phyloP scores from a whole-genome alignment of 1,140 invertebrate species.

The Leptopilina clavipes region DNA sequence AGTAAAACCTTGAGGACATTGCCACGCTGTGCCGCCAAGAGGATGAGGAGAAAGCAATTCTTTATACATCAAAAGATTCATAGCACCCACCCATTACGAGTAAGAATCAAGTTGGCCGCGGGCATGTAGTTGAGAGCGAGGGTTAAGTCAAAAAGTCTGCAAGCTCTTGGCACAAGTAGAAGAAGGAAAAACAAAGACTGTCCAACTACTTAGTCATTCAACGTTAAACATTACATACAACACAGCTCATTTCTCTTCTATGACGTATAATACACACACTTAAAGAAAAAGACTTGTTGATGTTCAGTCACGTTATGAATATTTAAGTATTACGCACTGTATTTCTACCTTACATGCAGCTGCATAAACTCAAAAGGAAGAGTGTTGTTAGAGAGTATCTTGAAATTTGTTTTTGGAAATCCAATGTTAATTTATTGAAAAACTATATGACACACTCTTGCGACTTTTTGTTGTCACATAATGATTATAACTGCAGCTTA shows the following conservation, averaged over 20 bases:
- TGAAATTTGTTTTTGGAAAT: no score
- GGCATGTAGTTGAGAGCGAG: not conserved
- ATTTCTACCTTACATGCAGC: not conserved
- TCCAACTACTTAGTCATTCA: not conserved
- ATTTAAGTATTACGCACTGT: constrained; percentile 13
- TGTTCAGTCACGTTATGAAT: constrained; percentile 18
- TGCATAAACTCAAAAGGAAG: no score
- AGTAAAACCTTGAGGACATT: not conserved
- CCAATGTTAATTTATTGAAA: no score
- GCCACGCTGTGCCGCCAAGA: not conserved
- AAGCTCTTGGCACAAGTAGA: not conserved
- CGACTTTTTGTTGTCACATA: no score
- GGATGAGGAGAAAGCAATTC: constrained; percentile 8
- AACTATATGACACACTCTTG: no score
- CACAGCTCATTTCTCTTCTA: not conserved
- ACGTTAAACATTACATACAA: constrained; percentile 5
- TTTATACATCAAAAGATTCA: constrained; percentile 30
- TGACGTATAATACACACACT: constrained; percentile 1
- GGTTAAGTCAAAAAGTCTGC: constrained; percentile 24
- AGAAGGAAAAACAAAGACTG: constrained; percentile 13
- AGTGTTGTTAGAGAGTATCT: no score
- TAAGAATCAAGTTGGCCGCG: constrained; percentile 18
- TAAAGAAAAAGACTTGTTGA: constrained; percentile 6
- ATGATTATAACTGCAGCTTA: not conserved
- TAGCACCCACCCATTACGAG: constrained; percentile 14